Evolutionary conservation across 2,113 vertebrate species (phyloP).

Genomic region (Potamarius usumacintae): DNA sequence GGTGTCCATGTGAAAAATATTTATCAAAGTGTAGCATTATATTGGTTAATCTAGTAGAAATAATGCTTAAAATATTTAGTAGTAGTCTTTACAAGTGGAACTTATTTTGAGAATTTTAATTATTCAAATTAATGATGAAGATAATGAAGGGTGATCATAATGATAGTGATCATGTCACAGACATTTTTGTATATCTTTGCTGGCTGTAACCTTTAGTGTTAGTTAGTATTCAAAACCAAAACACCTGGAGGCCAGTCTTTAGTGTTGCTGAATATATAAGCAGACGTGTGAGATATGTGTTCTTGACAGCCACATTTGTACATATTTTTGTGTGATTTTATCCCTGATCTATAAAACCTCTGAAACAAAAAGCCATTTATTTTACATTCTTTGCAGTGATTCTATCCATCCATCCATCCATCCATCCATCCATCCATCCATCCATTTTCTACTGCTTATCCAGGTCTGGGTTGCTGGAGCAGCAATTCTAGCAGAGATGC

Average conservation of each 20-base stretch:
- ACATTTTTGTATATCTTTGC: neutral
- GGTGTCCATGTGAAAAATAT: too few species aligned
- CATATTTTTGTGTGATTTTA: neutral
- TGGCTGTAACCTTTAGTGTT: constrained; percentile 29
- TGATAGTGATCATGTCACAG: neutral
- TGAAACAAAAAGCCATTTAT: constrained; percentile 11
- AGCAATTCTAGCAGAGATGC: too few species aligned
- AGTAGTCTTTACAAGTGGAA: too few species aligned
- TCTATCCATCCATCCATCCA: neutral
- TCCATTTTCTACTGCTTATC: too few species aligned
- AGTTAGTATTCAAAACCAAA: constrained; percentile 42
- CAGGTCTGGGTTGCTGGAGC: too few species aligned
- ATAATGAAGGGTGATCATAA: neutral
- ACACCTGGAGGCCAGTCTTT: neutral
- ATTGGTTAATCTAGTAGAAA: too few species aligned
- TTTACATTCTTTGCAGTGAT: constrained; percentile 27
- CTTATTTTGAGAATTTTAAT: too few species aligned
- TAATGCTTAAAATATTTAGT: too few species aligned
- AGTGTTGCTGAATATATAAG: constrained; percentile 23
- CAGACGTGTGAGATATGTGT: neutral
- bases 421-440: too few species aligned
- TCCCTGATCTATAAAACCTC: neutral
- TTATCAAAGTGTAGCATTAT: too few species aligned
- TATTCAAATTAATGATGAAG: too few species aligned
- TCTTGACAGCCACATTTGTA: neutral